These are phyloP conservation scores for Fragum sueziense DNA, from an alignment of 2,888 invertebrate genomes.

Conservation along the genomic window DNA sequence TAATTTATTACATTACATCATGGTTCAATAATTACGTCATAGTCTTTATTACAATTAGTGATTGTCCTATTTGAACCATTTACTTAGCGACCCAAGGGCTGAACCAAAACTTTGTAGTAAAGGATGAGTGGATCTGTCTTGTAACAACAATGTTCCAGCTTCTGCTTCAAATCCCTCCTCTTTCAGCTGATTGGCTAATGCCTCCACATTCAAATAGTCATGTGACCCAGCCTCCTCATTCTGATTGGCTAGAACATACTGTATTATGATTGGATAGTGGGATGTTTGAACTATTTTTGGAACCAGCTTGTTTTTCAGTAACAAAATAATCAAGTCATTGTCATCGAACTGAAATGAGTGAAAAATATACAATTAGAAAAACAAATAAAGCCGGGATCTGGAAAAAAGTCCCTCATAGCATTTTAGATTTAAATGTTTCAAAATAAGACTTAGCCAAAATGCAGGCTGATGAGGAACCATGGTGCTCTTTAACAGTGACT, in stretches of 20 bases:
- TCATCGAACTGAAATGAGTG: conserved; percentile 49
- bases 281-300: conserved; percentile 67
- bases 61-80: conserved; percentile 66
- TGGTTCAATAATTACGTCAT: too few species aligned
- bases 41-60: background rate
- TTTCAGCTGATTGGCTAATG: conserved; percentile 70
- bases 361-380: too few species aligned
- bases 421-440: too few species aligned
- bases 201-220: conserved; percentile 62
- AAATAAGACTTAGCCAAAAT: too few species aligned
- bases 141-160: conserved; percentile 75
- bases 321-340: conserved; percentile 67
- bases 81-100: conserved; percentile 68
- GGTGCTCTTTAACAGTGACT: too few species aligned
- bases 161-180: conserved; percentile 73
- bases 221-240: conserved; percentile 50
- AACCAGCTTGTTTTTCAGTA: conserved; percentile 71
- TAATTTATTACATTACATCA: too few species aligned
- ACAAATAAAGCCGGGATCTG: too few species aligned
- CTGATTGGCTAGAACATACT: conserved; percentile 70
- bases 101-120: conserved; percentile 76
- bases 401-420: too few species aligned
- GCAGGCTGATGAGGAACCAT: too few species aligned
- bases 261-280: conserved; percentile 64
- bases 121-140: conserved; percentile 73